A percentile compares a stretch with the other conserved stretches of the same genome.
phyloP scores from a whole-genome alignment of 2,113 vertebrate genomes.

The Podarcis muralis region DNA sequence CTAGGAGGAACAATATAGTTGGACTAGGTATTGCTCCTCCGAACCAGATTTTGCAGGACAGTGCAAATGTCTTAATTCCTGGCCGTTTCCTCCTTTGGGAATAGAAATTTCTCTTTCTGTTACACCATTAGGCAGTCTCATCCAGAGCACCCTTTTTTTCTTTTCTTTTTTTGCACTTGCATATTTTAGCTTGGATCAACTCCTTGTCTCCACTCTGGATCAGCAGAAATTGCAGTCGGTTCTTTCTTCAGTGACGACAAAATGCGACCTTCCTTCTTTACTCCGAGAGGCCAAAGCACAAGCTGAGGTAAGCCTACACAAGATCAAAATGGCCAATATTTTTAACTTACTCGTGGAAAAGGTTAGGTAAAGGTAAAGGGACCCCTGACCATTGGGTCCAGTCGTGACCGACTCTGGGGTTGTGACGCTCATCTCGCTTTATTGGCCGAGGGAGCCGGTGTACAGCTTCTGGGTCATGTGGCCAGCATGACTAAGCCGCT shows the following conservation, averaged over 20 bases:
- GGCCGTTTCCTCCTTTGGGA: not conserved
- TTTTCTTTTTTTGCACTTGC: not conserved
- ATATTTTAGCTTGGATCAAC: constrained; percentile 82
- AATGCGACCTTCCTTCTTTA: constrained; percentile 73
- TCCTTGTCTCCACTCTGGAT: constrained; percentile 75
- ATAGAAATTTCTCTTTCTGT: not conserved
- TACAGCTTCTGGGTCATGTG: too few species aligned
- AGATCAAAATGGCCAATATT: constrained; percentile 28
- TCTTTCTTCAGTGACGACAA: constrained; percentile 73
- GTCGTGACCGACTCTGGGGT: too few species aligned
- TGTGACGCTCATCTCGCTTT: too few species aligned
- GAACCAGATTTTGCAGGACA: not conserved
- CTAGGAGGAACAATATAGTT: too few species aligned
- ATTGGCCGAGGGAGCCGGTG: too few species aligned
- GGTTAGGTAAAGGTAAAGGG: too few species aligned
- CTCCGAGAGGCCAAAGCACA: constrained; percentile 80
- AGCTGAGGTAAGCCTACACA: constrained; percentile 79
- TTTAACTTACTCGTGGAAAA: not conserved
- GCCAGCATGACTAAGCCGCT: too few species aligned
- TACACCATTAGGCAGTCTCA: fast-evolving
- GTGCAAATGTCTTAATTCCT: too few species aligned
- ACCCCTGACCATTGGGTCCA: too few species aligned
- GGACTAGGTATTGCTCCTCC: not conserved
- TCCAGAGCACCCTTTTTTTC: not conserved
- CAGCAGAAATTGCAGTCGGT: constrained; percentile 82